Conservation (phyloP, 2,888 invertebrate genomes). For the Globia sparganii region DNA sequence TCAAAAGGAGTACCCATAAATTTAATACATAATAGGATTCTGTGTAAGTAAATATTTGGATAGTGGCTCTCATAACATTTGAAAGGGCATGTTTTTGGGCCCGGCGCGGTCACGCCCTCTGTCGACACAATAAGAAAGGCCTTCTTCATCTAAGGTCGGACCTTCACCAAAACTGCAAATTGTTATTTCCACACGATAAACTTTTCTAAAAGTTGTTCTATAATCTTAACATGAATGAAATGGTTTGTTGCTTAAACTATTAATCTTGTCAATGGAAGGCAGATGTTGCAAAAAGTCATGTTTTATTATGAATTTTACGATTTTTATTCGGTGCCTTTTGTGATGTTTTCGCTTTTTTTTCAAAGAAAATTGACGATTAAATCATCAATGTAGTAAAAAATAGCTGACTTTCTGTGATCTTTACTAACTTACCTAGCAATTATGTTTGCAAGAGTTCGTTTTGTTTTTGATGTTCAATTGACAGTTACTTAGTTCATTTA, state of each 20-base stretch:
- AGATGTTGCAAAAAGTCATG: conserved; percentile 75
- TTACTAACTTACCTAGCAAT: too few relatives aligned
- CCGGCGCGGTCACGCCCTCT: conserved; percentile 87
- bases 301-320: conserved; percentile 68
- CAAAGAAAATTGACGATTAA: neutral
- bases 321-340: conserved; percentile 58
- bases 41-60: conserved; percentile 89
- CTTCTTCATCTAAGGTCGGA: conserved; percentile 34
- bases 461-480: too few relatives aligned
- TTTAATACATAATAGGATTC: conserved; percentile 78
- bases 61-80: conserved; percentile 84
- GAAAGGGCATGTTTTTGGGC: conserved; percentile 70
- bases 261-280: conserved; percentile 84
- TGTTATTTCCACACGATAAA: conserved; percentile 89
- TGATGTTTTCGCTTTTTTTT: conserved; percentile 24
- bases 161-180: conserved; percentile 86
- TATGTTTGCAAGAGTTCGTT: neutral
- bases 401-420: neutral
- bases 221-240: conserved; percentile 75
- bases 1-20: conserved; percentile 59
- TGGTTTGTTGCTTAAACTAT: conserved; percentile 77
- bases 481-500: too few relatives aligned
- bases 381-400: neutral
- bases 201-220: conserved; percentile 81
- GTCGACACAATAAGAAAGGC: conserved; percentile 76